Evolutionary conservation across 2,797 vertebrate species (phyloP).

Genomic region (Melanotaenia pygmaea): DNA sequence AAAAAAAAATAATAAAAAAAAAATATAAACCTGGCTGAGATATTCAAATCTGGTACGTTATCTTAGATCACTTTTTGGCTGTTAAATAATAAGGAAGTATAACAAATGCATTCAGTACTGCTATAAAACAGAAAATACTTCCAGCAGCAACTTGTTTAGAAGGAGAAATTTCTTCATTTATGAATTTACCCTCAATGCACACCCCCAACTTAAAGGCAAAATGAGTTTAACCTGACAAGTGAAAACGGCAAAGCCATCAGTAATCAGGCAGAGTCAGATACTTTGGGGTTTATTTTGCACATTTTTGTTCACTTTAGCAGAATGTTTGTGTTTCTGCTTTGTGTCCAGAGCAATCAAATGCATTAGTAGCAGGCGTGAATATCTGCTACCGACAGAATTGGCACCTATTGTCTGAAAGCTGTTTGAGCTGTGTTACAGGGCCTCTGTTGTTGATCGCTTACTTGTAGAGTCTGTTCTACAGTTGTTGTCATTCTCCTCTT

Average conservation of each 20-base stretch:
- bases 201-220: not conserved
- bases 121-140: too few relatives aligned
- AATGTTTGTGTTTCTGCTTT: not conserved
- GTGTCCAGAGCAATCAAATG: constrained; percentile 4
- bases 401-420: not conserved
- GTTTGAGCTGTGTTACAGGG: not conserved
- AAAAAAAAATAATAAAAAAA: too few relatives aligned
- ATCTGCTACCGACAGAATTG: not conserved
- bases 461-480: not conserved
- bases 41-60: not conserved
- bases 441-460: not conserved
- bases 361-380: not conserved
- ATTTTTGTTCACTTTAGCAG: not conserved
- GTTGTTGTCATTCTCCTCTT: not conserved
- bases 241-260: not conserved
- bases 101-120: too few relatives aligned
- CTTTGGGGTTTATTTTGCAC: not conserved
- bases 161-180: not conserved
- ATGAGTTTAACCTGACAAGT: not conserved
- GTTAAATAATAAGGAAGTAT: too few relatives aligned
- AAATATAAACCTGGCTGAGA: not conserved
- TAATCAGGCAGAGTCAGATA: not conserved
- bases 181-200: not conserved
- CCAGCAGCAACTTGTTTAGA: not conserved
- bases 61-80: too few relatives aligned